Base-by-base conservation (phyloP, 2,888 invertebrate species). In the Leptinotarsa rubiginosa region DNA sequence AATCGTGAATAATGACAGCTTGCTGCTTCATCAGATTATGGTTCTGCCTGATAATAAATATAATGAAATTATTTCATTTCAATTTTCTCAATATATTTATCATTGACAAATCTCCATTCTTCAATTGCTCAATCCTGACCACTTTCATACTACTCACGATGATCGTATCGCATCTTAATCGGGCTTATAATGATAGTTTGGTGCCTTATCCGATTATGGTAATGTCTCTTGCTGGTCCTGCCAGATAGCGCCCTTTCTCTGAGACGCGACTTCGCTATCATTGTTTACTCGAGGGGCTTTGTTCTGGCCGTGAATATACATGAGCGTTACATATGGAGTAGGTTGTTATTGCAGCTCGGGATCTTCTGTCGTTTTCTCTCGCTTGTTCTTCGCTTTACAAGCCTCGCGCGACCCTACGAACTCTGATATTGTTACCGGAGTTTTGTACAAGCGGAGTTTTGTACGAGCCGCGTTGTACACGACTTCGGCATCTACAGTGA, bases 301-400 rank as follows among this genome's bases (percentile, higher is more conserved):
- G 86, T 86, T 85, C 85, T 81, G 82, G 81, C 84, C 84, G 85
- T 87, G 87, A 87, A 87, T 87, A 87, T 87, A 87, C 87, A 87
- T 87, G 87, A 87, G 86, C 85, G 86, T 87, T 87, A 87, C 87
- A 87, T 87, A 87, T 87, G 87, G 87, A 86, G 81, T 83, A 86
- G 86, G 85, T 84, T 86, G 86, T 86, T 86, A 86, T 86, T 78
- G 78, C 75, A 73, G 72, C 75, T 77, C 70, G 71, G 70, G 77
- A 74, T 77, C 71, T 71, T 70, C 68, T 75, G 65, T 70, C 72
- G 72, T 77, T 77, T 77, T 75, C 75, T 75, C 79, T 65, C 70
- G 69, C 70, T 72, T 62, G 56, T 69, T 65, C 56, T 72, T 56
- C 67, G 73, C 73, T 78, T 71, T 73, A 75, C 75, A 73, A 70